A percentile compares a stretch with the other conserved stretches of the same genome.
Conservation (phyloP, 2,888 invertebrate genomes). For the Lithophane socia region DNA sequence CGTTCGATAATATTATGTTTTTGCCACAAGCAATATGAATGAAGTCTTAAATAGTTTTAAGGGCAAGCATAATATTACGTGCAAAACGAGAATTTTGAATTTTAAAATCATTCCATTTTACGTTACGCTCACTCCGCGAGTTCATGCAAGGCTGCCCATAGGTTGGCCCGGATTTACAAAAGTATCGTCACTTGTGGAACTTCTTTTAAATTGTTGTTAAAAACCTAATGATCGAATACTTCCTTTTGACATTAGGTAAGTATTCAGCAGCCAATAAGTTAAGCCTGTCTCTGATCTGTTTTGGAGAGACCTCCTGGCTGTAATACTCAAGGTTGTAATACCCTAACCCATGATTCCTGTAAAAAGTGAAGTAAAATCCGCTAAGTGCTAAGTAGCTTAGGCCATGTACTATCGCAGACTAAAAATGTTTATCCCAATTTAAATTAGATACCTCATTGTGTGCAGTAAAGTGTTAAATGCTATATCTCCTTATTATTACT, state of each 20-base stretch:
- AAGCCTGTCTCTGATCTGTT: too few species aligned
- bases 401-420: too few species aligned
- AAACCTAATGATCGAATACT: background rate
- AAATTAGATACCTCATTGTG: too few species aligned
- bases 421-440: too few species aligned
- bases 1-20: too few species aligned
- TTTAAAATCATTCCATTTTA: background rate
- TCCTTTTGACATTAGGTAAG: background rate
- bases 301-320: too few species aligned
- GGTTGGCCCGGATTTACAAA: background rate
- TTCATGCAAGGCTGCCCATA: background rate
- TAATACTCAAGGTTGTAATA: background rate
- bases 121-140: background rate
- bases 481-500: too few species aligned
- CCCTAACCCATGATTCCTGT: background rate
- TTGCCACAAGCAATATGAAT: too few species aligned
- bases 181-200: background rate
- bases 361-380: background rate
- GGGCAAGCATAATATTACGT: background rate
- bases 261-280: too few species aligned
- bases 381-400: too few species aligned
- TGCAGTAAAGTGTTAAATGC: too few species aligned
- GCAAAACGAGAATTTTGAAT: background rate
- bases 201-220: background rate
- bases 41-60: too few species aligned